Conservation (phyloP, 2,888 invertebrate species). For the Nephrotoma guestfalica region DNA sequence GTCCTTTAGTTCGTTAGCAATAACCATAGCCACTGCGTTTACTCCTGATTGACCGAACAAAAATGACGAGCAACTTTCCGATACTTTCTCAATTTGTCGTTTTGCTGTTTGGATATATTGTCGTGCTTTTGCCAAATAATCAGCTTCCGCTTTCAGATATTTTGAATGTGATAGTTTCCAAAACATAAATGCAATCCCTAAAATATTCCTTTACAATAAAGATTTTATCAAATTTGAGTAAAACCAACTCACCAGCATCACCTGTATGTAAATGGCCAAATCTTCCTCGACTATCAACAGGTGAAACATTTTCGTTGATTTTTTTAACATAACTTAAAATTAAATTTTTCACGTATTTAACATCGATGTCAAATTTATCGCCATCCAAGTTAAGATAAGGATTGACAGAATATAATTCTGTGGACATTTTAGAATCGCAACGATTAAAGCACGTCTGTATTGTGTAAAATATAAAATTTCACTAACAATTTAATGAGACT, state of each 20-base stretch:
- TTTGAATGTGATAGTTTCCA: constrained; percentile 49
- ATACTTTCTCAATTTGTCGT: constrained; percentile 28
- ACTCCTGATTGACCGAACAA: constrained; percentile 65
- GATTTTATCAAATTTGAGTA: background rate
- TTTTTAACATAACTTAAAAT: background rate
- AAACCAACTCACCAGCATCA: constrained; percentile 21
- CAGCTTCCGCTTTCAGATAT: constrained; percentile 40
- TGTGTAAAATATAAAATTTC: background rate
- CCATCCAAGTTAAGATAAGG: background rate
- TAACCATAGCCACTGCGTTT: constrained; percentile 52
- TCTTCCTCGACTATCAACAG: background rate
- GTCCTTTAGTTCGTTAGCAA: constrained; percentile 35
- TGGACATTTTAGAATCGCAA: background rate
- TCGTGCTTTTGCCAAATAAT: constrained; percentile 44
- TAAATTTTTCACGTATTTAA: background rate
- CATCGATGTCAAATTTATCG: background rate
- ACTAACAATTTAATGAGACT: background rate
- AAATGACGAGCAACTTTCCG: constrained; percentile 48
- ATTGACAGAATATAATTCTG: background rate
- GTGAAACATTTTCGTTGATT: background rate
- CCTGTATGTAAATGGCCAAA: constrained; percentile 31
- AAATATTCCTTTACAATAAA: background rate
- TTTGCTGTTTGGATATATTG: constrained; percentile 33
- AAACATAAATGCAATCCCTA: constrained; percentile 61
- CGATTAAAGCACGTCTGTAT: background rate